Evolutionary conservation across 2,888 invertebrate genomes (phyloP), one percentile per base, ranked within the genome.

Genomic region (Protophormia terraenovae): DNA sequence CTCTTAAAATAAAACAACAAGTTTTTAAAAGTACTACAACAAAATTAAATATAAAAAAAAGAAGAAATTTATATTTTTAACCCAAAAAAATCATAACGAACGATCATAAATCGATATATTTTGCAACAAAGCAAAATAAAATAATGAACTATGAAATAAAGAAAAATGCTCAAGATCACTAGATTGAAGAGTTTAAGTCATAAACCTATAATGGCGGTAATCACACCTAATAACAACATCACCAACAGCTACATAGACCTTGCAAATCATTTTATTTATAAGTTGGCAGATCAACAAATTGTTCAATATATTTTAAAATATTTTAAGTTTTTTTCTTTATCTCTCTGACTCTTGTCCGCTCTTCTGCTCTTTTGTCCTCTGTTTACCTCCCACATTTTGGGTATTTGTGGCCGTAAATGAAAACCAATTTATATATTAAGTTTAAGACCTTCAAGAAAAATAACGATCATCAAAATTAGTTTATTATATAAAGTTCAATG

Each of bases 241-340:
- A 84, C 78, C 86, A 84, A 66, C 73, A 83, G 58, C 79, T 66
- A 80, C 38, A 66, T 60, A 67, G 64, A 77, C 71, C 73, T 81
- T 86, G 80, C 86, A 87, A 88, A 90, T 90, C 89, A 88, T 90
- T 89, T 91, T 91, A 92, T 92, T 92, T 92, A 92, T 91, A 90
- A 91, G 91, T 89, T 90, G 91, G 90, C 91, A 91, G 92, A 91
- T 92, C 91, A 90, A 90, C 92, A 91, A 92, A 92, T 92, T 92
- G 92, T 90, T 91, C 90, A 91, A 91, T 91, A 91, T 66, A 58
- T 58, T 27, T 35, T 32, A n/a, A 6, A 60, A 62, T 22, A 16
- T 16, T 35, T 58, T 35, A 41, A 76, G 45, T 19, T 38, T 32
- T 32, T 58, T 41, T 8, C 58, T 27, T 38, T 69, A 76, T 64